A percentile compares a stretch with the other conserved stretches of the same genome.
Evolutionary conservation across 1,140 invertebrate species (phyloP).

Genomic region (Diorhabda carinulata): DNA sequence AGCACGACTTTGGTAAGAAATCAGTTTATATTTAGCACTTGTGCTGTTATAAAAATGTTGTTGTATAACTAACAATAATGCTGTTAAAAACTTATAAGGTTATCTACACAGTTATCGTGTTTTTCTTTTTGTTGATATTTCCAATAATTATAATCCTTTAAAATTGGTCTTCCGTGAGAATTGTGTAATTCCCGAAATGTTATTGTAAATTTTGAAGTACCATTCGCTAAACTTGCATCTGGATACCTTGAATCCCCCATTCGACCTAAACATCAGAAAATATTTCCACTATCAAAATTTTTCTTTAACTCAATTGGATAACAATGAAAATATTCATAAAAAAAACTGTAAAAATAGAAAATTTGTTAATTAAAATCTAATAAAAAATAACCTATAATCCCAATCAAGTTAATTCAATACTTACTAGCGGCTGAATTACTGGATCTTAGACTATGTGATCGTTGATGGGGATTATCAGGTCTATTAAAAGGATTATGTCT

Average conservation of each 20-base stretch:
- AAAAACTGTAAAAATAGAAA: too few relatives aligned
- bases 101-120: constrained; percentile 24
- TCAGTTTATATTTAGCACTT: too few relatives aligned
- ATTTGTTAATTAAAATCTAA: too few relatives aligned
- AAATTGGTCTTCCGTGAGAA: constrained; percentile 62
- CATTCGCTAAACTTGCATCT: constrained; percentile 13
- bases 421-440: constrained; percentile 52
- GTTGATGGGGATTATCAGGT: constrained; percentile 51
- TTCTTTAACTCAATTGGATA: too few relatives aligned
- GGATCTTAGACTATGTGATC: constrained; percentile 53
- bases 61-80: too few relatives aligned
- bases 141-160: constrained; percentile 66
- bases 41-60: too few relatives aligned
- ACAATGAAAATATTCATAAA: too few relatives aligned
- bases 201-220: constrained; percentile 52
- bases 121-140: constrained; percentile 48
- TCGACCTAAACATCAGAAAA: constrained; percentile 24
- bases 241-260: constrained; percentile 30
- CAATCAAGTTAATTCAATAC: constrained; percentile 3
- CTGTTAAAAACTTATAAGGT: constrained; percentile 35
- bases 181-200: constrained; percentile 69
- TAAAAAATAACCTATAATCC: too few relatives aligned
- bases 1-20: too few relatives aligned
- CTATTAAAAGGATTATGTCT: constrained; percentile 69
- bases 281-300: too few relatives aligned